Evolutionary conservation across 2,888 invertebrate species (phyloP).

Genomic region (Dysmachus trigonus): DNA sequence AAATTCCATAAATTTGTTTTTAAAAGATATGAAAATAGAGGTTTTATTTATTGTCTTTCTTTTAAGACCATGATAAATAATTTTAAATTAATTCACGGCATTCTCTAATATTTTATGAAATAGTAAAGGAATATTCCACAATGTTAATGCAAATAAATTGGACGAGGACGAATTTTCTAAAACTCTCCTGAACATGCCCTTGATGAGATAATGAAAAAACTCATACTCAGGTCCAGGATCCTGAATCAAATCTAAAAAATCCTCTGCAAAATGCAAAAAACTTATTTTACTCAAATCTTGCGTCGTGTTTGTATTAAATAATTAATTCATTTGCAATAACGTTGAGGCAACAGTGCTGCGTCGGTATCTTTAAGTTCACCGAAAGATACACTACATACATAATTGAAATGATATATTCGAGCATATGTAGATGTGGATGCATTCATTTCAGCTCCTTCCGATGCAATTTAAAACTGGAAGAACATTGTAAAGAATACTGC

Average conservation of each 20-base stretch:
- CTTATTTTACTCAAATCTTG: neutral
- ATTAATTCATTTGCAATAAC: neutral
- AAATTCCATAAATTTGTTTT: no score
- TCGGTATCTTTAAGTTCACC: neutral
- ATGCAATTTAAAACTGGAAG: neutral
- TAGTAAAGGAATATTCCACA: no score
- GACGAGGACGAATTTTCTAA: neutral
- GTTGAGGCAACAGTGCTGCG: neutral
- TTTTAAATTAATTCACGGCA: no score
- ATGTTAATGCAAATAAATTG: neutral
- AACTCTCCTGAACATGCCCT: neutral
- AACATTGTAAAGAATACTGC: neutral
- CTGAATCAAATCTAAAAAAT: neutral
- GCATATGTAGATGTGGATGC: neutral
- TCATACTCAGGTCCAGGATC: neutral
- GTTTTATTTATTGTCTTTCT: no score
- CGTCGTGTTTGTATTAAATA: neutral
- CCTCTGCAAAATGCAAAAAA: neutral
- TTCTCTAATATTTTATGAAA: neutral
- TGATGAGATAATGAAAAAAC: neutral
- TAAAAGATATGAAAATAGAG: no score
- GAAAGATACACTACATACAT: neutral
- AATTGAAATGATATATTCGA: neutral
- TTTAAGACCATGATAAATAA: no score
- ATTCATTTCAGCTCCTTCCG: neutral